Conservation (phyloP, 2,113 vertebrate species). For the Helogale parvula region DNA sequence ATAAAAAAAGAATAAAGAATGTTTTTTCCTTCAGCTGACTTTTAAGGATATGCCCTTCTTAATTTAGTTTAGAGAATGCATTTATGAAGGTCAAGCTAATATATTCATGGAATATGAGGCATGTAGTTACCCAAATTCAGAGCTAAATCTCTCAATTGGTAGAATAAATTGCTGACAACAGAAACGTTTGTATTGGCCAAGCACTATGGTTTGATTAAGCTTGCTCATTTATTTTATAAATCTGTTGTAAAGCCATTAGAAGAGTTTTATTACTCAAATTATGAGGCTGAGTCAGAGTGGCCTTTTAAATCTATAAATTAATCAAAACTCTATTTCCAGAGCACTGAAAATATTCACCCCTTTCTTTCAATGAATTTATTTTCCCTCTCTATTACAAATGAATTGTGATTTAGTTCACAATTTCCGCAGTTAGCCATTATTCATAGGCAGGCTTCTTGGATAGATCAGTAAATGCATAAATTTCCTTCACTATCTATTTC, state of each 20-base stretch:
- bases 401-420: conserved; percentile 67
- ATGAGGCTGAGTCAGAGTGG: conserved; percentile 62
- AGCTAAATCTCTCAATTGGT: conserved; percentile 49
- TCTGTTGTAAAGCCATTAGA: conserved; percentile 61
- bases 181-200: conserved; percentile 48
- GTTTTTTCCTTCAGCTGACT: not conserved
- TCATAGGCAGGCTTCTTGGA: conserved; percentile 46
- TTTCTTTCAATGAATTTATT: conserved; percentile 50
- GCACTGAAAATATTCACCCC: conserved; percentile 42
- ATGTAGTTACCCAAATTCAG: conserved; percentile 36
- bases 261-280: conserved; percentile 74
- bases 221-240: conserved; percentile 69
- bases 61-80: conserved; percentile 43
- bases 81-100: conserved; percentile 44
- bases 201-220: conserved; percentile 61
- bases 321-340: conserved; percentile 69
- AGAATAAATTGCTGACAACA: conserved; percentile 65
- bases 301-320: conserved; percentile 75
- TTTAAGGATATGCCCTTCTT: conserved; percentile 58
- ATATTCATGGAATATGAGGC: conserved; percentile 45
- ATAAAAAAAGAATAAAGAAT: conserved; percentile 5
- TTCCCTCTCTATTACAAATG: conserved; percentile 64
- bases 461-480: conserved; percentile 58
- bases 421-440: conserved; percentile 35
- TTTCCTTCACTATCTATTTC: conserved; percentile 34